Evolutionary conservation across 2,797 vertebrate genomes (phyloP), one percentile per base, ranked within the genome.

Genomic region (Enteromius treurensis): DNA sequence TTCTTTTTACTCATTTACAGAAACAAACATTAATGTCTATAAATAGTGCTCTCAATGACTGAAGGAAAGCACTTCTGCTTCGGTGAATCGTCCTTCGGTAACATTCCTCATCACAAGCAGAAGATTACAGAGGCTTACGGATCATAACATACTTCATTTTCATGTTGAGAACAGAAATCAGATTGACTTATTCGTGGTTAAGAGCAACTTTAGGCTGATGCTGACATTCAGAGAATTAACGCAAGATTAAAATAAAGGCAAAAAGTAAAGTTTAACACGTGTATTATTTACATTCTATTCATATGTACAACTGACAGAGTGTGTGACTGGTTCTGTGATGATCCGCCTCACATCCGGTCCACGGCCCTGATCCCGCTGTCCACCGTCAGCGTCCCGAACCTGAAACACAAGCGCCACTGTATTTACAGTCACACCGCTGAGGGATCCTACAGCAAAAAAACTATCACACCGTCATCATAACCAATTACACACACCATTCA

Each of bases 321-420:
- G 34, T 26, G 8, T 67, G 13, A 17, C 29, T 62, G 29, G 26
- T 32, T 29, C 62, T 8, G 15, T 1, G 67, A 69, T 8, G 68
- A 70, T 17, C 68, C 23, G 7, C 6, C 51, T 88, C 69, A 86
- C 67, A 92, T 91, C 23, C 88, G 81, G 58, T 90, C 88, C 8
- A 88, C 84, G 0, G 78, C 79, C 79, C 94, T 89, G 86, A 95
- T 83, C 0, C 91, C 92, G 13, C 93, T 91, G 62, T 95, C 95
- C 92, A 95, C 79, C 3, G 94, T 95, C 92, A 95, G 88, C 17
- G 94, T 91, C 76, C 94, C 94, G n/a, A 95, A 95, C 69, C 95
- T 95, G 88, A 51, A 82, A 71, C 58, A 49, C 67, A 79, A 49
- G 37, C 23, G 26, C 53, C 23, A n/a, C 4, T n/a, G 14, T 6